phyloP scores from a whole-genome alignment of 2,797 vertebrate species.

The Trichosurus vulpecula region DNA sequence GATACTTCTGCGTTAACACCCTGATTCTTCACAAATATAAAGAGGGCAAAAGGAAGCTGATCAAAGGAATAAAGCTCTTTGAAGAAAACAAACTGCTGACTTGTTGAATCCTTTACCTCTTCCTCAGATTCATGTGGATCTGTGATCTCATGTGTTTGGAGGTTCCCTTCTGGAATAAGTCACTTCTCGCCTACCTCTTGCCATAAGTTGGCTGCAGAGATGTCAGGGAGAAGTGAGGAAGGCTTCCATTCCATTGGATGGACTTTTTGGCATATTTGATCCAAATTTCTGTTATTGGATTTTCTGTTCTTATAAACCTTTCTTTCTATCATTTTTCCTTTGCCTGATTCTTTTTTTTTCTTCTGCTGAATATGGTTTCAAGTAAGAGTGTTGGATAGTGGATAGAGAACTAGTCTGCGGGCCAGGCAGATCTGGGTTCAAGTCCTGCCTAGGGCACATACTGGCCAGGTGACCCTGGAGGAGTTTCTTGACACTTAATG shows the following conservation, averaged over 20 bases:
- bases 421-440: background rate
- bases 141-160: background rate
- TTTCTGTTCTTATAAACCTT: background rate
- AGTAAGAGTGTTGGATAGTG: background rate
- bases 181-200: background rate
- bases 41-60: background rate
- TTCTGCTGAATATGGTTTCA: background rate
- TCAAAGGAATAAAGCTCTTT: slow-evolving; percentile 5
- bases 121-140: background rate
- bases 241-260: background rate
- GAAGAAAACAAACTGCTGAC: background rate
- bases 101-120: background rate
- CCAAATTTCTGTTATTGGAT: background rate
- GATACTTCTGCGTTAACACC: background rate
- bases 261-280: background rate
- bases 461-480: background rate
- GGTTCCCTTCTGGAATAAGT: background rate
- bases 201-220: background rate
- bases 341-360: background rate
- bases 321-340: background rate
- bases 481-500: background rate
- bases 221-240: background rate
- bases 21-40: slow-evolving; percentile 12
- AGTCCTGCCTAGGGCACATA: background rate
- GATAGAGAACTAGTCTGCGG: background rate